Percentiles rank a stretch among this genome's conserved stretches.
phyloP scores from a whole-genome alignment of 2,888 invertebrate species.

The Terebella lapidaria region DNA sequence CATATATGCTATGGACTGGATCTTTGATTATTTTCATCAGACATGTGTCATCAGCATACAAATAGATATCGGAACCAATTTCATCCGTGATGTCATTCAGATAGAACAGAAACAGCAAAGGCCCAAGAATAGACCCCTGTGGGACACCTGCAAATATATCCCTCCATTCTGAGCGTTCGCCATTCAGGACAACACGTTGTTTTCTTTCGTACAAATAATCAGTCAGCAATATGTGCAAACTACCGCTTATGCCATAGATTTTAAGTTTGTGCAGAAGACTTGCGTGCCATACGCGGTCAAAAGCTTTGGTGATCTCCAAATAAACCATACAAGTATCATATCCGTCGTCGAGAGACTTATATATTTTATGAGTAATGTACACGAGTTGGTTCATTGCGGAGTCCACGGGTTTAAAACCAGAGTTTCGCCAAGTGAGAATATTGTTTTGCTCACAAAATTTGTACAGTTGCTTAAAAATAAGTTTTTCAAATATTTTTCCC shows the following conservation, averaged over 20 bases:
- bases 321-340: not conserved
- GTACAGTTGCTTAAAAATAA: too few species aligned
- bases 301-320: not conserved
- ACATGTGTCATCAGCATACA: not conserved
- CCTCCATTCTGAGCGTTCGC: not conserved
- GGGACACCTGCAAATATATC: not conserved
- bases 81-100: not conserved
- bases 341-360: too few species aligned
- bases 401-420: not conserved
- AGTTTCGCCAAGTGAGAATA: not conserved
- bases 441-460: not conserved
- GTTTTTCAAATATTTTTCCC: too few species aligned
- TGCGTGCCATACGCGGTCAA: not conserved
- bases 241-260: not conserved
- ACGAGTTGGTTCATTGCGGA: not conserved
- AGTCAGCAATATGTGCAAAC: not conserved
- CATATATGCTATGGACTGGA: not conserved
- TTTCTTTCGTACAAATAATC: not conserved
- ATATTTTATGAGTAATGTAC: not conserved
- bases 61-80: not conserved
- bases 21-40: not conserved
- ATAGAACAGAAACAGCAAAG: not conserved
- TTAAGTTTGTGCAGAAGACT: not conserved
- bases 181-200: not conserved
- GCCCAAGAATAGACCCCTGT: not conserved